These are phyloP conservation scores for Hemitrygon akajei DNA, from an alignment of 2,797 vertebrate species.

Conservation along the genomic window DNA sequence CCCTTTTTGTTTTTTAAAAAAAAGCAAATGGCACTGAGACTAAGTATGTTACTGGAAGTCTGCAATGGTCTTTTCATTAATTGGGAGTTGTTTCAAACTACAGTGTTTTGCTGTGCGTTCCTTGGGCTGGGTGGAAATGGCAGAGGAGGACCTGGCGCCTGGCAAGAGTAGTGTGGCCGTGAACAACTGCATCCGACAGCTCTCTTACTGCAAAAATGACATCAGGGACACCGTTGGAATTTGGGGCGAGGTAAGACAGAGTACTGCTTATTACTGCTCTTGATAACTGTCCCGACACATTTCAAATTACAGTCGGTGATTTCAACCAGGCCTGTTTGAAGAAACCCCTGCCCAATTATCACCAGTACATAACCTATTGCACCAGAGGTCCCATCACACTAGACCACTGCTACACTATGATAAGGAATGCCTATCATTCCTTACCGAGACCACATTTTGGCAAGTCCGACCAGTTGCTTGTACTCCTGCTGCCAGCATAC, in stretches of 20 bases:
- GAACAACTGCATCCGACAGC: conserved; percentile 89
- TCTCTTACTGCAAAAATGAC: conserved; percentile 89
- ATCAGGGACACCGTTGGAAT: conserved; percentile 83
- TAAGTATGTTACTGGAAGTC: background rate
- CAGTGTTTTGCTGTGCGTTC: conserved; percentile 90
- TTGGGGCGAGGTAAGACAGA: conserved; percentile 81
- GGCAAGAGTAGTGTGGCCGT: conserved; percentile 84
- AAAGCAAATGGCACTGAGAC: background rate
- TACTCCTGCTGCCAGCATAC: too few species aligned
- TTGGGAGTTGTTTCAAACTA: background rate
- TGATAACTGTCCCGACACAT: background rate
- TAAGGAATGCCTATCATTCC: too few species aligned
- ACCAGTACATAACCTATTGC: too few species aligned
- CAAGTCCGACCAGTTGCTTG: too few species aligned
- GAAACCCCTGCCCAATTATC: too few species aligned
- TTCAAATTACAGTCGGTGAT: too few species aligned
- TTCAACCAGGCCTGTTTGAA: too few species aligned
- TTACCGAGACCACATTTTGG: too few species aligned
- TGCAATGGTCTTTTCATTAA: conserved; percentile 7
- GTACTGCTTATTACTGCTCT: background rate
- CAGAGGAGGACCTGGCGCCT: conserved; percentile 80
- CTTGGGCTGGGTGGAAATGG: conserved; percentile 95
- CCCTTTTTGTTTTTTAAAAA: background rate
- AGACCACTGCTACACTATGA: too few species aligned
- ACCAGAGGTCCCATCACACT: too few species aligned